Evolutionary conservation across 2,113 vertebrate species (phyloP).

Genomic region (Ctenomys sociabilis): DNA sequence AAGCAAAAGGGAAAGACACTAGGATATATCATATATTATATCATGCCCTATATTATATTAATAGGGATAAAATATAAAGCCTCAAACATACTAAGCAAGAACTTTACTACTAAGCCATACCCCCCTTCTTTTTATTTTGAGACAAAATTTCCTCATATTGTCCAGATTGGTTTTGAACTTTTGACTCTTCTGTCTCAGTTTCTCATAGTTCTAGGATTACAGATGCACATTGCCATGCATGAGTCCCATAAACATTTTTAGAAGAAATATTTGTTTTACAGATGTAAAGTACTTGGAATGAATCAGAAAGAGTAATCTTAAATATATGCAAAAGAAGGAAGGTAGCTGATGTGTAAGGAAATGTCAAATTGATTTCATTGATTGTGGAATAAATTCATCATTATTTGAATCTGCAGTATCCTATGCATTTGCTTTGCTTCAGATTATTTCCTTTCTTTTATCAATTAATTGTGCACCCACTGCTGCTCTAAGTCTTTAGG

Average conservation of each 20-base stretch:
- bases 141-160: background rate
- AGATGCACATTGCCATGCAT: background rate
- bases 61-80: background rate
- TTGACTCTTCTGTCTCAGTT: background rate
- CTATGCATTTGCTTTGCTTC: background rate
- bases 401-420: background rate
- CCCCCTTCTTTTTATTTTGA: background rate
- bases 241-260: background rate
- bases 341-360: background rate
- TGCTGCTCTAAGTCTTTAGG: background rate
- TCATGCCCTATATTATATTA: background rate
- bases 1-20: background rate
- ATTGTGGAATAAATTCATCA: background rate
- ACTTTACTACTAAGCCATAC: background rate
- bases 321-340: background rate
- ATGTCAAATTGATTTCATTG: background rate
- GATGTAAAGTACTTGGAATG: background rate
- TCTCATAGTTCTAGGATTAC: background rate
- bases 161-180: background rate
- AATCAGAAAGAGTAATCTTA: background rate
- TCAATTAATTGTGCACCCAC: background rate
- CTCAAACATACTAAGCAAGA: background rate
- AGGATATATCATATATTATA: no score
- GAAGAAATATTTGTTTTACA: constrained; percentile 29
- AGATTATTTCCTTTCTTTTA: background rate